phyloP scores from a whole-genome alignment of 2,888 invertebrate species.

The Drosophila dives region DNA sequence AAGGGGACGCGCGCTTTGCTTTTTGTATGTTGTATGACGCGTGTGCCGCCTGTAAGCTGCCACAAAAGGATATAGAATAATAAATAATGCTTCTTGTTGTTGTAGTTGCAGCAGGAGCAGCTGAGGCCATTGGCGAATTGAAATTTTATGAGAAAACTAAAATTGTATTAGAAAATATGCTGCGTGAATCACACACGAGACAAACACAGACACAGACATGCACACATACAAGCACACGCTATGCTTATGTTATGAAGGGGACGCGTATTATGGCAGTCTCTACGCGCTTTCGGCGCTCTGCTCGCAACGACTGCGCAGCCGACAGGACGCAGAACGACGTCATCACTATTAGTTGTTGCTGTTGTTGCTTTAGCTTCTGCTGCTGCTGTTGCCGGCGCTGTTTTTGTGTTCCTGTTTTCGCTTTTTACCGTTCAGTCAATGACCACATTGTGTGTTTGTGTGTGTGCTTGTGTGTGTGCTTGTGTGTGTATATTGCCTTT shows the following conservation, averaged over 20 bases:
- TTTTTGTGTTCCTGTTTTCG: conserved; percentile 77
- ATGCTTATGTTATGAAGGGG: conserved; percentile 56
- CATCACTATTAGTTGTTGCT: conserved; percentile 56
- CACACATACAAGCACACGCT: conserved; percentile 15
- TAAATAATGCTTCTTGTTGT: conserved; percentile 68
- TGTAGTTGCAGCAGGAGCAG: conserved; percentile 53
- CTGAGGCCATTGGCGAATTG: conserved; percentile 74
- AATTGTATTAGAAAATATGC: conserved; percentile 77
- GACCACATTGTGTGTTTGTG: conserved; percentile 74
- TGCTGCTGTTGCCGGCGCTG: conserved; percentile 37
- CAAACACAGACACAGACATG: conserved; percentile 4
- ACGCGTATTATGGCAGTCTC: conserved; percentile 77
- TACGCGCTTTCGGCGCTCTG: conserved; percentile 67
- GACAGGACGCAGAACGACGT: conserved; percentile 65
- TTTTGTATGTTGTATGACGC: conserved; percentile 61
- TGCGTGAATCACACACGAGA: conserved; percentile 72
- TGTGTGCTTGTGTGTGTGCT: conserved; percentile 20
- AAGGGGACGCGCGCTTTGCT: conserved; percentile 81
- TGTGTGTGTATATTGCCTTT: conserved; percentile 39
- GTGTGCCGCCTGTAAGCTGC: conserved; percentile 62
- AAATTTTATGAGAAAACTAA: conserved; percentile 75
- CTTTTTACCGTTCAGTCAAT: conserved; percentile 82
- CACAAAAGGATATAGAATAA: conserved; percentile 69
- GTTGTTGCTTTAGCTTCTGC: conserved; percentile 37
- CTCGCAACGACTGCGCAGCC: conserved; percentile 35